A percentile compares a stretch with the other conserved stretches of the same genome.
phyloP scores from a whole-genome alignment of 2,113 vertebrate species.

The Nycticebus coucang region DNA sequence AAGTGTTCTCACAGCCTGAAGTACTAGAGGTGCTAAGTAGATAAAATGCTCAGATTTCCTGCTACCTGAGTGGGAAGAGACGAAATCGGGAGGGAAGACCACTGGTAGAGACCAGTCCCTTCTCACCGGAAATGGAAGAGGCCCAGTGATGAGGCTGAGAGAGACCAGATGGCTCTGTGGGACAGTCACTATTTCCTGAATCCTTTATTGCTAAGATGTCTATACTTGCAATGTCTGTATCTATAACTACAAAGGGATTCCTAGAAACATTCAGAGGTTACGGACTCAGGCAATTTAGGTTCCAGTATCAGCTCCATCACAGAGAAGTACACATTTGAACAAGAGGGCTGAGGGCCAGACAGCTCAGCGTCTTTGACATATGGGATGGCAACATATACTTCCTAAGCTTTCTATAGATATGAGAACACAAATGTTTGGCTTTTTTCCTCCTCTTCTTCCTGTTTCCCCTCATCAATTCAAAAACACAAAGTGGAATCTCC shows the following conservation, averaged over 20 bases:
- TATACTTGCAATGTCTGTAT: neutral
- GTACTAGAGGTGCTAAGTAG: slow-evolving; percentile 49
- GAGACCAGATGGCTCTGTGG: slow-evolving; percentile 50
- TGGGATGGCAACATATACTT: neutral
- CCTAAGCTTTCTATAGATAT: neutral
- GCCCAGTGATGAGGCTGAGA: neutral
- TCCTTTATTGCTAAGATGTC: neutral
- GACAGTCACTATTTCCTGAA: slow-evolving; percentile 29
- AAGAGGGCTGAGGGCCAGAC: neutral
- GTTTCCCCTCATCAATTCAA: neutral
- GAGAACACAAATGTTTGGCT: neutral
- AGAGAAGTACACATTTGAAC: neutral
- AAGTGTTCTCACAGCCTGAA: slow-evolving; percentile 31
- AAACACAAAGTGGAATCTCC: neutral
- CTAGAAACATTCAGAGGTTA: neutral
- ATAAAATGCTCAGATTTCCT: slow-evolving; percentile 41
- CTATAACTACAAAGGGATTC: neutral
- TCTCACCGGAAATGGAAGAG: slow-evolving; percentile 57
- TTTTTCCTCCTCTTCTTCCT: neutral
- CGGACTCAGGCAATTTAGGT: neutral
- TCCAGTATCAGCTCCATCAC: neutral
- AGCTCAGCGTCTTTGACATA: neutral
- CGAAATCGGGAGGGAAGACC: neutral
- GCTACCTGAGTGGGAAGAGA: slow-evolving; percentile 39
- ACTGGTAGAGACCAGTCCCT: neutral